These are phyloP conservation scores for Odontamblyopus lacepedii DNA, from an alignment of 2,797 vertebrate genomes.

Conservation along the genomic window DNA sequence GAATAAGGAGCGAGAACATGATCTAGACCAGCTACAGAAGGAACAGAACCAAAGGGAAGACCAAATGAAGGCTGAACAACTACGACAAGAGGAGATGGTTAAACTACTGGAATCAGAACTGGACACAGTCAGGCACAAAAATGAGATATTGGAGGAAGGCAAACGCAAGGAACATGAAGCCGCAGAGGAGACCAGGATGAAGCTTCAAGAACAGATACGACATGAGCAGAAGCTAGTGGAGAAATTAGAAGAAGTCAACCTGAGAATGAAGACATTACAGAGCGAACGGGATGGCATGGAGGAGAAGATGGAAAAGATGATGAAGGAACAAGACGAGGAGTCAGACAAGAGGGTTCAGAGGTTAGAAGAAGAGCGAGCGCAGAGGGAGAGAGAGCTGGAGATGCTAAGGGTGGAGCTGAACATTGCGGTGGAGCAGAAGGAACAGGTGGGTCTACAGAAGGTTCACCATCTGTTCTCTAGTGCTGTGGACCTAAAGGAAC, in stretches of 20 bases:
- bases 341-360: neutral
- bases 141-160: neutral
- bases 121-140: neutral
- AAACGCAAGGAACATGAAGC: too few relatives aligned
- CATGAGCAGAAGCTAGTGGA: neutral
- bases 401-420: neutral
- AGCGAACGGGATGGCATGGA: neutral
- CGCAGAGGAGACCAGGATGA: too few relatives aligned
- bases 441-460: slow-evolving; percentile 1
- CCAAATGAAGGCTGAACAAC: neutral
- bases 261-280: neutral
- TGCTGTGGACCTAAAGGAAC: too few relatives aligned
- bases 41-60: neutral
- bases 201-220: neutral
- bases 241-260: neutral
- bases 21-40: slow-evolving; percentile 11
- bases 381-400: neutral
- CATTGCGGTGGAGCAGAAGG: neutral
- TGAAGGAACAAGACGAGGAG: neutral
- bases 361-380: neutral
- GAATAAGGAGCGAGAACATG: slow-evolving; percentile 18
- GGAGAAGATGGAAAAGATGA: neutral
- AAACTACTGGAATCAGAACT: slow-evolving; percentile 12
- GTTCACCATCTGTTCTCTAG: neutral
- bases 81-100: slow-evolving; percentile 3